phyloP scores from a whole-genome alignment of 2,888 invertebrate genomes.

The Chaitophorus viminalis region DNA sequence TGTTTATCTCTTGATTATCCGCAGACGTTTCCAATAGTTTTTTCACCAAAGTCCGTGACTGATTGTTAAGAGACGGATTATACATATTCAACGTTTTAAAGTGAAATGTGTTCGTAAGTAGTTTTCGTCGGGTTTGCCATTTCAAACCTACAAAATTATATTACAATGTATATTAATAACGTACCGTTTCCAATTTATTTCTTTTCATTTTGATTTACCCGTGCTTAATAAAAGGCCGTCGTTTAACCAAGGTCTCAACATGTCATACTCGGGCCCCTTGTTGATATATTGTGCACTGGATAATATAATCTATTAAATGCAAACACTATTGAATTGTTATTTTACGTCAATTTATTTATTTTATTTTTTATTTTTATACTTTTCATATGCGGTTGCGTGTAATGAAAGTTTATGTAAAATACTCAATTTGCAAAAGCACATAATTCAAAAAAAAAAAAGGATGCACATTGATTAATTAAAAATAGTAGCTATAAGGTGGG shows the following conservation, averaged over 20 bases:
- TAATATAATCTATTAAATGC: slow-evolving; percentile 9
- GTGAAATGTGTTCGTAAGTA: slow-evolving; percentile 77
- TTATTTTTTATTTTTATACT: background rate
- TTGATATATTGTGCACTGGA: slow-evolving; percentile 3
- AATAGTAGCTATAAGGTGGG: background rate
- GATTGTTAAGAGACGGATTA: slow-evolving; percentile 73
- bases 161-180: background rate
- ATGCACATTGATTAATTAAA: no score
- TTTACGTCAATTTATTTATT: background rate
- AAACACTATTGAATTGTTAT: background rate
- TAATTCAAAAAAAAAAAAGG: no score
- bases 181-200: background rate
- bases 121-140: slow-evolving; percentile 74
- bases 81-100: slow-evolving; percentile 77
- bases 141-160: slow-evolving; percentile 67
- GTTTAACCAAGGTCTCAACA: slow-evolving; percentile 45
- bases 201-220: slow-evolving; percentile 3
- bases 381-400: background rate
- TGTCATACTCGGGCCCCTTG: slow-evolving; percentile 46
- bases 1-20: background rate
- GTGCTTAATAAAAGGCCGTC: slow-evolving; percentile 33
- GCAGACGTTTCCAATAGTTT: slow-evolving; percentile 31
- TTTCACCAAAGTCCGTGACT: slow-evolving; percentile 44
- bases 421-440: no score
- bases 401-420: no score